Percentiles rank a stretch among this genome's conserved stretches.
Conservation (phyloP, 2,888 invertebrate genomes). For the Ectropis crepuscularia region DNA sequence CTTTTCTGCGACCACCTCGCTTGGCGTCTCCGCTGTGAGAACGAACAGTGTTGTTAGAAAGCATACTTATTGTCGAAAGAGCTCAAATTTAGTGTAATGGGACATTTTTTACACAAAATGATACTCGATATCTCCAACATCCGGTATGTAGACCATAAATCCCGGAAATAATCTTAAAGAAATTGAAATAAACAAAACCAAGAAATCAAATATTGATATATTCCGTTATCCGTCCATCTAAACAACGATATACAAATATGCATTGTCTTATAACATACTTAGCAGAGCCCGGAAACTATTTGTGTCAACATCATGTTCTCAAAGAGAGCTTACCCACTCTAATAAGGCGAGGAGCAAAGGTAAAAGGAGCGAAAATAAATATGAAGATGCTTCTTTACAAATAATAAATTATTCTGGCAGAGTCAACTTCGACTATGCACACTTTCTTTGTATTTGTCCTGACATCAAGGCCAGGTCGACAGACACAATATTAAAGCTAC, state of each 20-base stretch:
- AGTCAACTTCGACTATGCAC: conserved; percentile 49
- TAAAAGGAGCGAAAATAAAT: conserved; percentile 62
- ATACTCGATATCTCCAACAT: no score
- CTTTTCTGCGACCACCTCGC: conserved; percentile 59
- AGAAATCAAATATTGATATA: no score
- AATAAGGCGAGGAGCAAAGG: conserved; percentile 52
- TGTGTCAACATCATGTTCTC: conserved; percentile 47
- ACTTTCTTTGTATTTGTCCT: conserved; percentile 65
- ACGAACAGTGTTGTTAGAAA: conserved; percentile 6
- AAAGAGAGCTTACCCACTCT: conserved; percentile 55
- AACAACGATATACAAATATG: conserved; percentile 24
- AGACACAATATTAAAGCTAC: conserved; percentile 51
- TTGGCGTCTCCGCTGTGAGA: conserved; percentile 58
- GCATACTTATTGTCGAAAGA: not conserved
- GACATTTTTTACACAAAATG: no score
- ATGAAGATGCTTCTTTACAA: conserved; percentile 62
- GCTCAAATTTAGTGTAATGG: no score
- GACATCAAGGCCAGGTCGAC: conserved; percentile 48
- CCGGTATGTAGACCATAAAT: no score
- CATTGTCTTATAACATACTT: conserved; percentile 42
- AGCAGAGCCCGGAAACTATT: conserved; percentile 47
- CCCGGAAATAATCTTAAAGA: no score
- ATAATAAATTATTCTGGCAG: conserved; percentile 65
- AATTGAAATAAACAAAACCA: no score
- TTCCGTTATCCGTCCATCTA: not conserved